Base-by-base conservation (phyloP, 2,888 invertebrate species). In the Tiphia femorata region DNA sequence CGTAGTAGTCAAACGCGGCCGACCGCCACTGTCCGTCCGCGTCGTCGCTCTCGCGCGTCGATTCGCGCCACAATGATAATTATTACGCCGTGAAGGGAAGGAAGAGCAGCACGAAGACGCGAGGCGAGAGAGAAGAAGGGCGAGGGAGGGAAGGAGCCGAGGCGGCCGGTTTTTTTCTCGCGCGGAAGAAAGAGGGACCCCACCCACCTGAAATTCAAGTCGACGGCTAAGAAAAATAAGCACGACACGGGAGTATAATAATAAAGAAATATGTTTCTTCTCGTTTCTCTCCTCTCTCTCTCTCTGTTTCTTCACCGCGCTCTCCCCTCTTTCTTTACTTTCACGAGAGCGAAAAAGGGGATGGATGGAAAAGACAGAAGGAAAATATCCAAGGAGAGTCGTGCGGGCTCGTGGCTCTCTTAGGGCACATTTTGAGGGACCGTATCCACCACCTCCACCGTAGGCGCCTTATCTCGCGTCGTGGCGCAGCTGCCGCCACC, bases 241-340 rank as follows among this genome's bases (percentile, higher is more conserved):
- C 82, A 77, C 72, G 77, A 77, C 76, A n/a, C n/a, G n/a, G n/a
- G 75, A 76, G 77, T 81, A 80, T 81, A 82, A 81, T 81, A 82
- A 82, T 82, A 82, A 82, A 82, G 82, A 82, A 82, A 81, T 82
- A 81, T 82, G 81, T 81, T 81, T 82, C 80, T 81, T 77, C 77
- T 78, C 79, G 72, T 76, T 74, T n/a, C n/a, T n/a, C n/a, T 38
- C 54, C 48, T 41, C 43, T 35, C 37, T 19, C 51, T 49, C 38
- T 44, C 33, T 42, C 41, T 41, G 42, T 53, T 51, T 46, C 37
- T 33, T 29, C 12, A 4, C 33, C 2, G 33, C 12, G 25, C n/a
- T 25, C 38, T 30, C 46, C 12, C 16, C 21, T 42, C 30, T n/a
- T n/a, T n/a, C n/a, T n/a, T n/a, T n/a, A 33, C 33, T n/a, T 33